Conservation (phyloP, 2,888 invertebrate species). For the Metallyticus violacea region DNA sequence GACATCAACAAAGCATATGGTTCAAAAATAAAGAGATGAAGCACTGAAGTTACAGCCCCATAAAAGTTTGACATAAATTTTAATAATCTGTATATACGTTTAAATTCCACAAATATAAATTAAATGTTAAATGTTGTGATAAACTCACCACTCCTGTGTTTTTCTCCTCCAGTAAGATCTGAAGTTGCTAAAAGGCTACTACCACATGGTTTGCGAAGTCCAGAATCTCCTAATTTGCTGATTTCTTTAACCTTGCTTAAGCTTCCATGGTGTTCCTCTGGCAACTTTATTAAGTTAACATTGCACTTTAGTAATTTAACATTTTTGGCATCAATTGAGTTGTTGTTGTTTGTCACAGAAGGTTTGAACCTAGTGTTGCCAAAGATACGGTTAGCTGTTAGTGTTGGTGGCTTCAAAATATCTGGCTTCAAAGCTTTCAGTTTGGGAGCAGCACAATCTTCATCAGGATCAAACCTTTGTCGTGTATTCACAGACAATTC, state of each 20-base stretch:
- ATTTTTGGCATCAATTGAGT: constrained; percentile 8
- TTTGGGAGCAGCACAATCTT: constrained; percentile 29
- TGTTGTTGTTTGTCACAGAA: not conserved
- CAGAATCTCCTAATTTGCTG: not conserved
- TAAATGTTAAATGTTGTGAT: too few species aligned
- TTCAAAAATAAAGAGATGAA: not conserved
- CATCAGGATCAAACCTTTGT: constrained; percentile 22
- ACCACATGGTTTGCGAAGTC: not conserved
- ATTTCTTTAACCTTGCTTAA: constrained; percentile 3
- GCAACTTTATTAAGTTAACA: constrained; percentile 43
- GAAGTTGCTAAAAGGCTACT: not conserved
- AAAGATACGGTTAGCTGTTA: constrained; percentile 41
- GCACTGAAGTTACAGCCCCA: not conserved
- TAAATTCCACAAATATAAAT: not conserved
- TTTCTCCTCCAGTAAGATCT: not conserved
- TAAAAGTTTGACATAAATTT: not conserved
- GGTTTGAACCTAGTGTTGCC: constrained; percentile 33
- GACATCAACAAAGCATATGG: not conserved
- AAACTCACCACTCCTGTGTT: constrained; percentile 13
- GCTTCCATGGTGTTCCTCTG: not conserved
- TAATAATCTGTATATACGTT: not conserved
- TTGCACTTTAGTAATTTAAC: constrained; percentile 42
- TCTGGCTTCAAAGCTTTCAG: constrained; percentile 37
- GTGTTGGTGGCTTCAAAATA: constrained; percentile 46
- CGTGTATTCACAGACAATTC: not conserved